These are phyloP conservation scores for Thalassaphorura encarpata DNA, from an alignment of 1,140 invertebrate species.

Conservation along the genomic window DNA sequence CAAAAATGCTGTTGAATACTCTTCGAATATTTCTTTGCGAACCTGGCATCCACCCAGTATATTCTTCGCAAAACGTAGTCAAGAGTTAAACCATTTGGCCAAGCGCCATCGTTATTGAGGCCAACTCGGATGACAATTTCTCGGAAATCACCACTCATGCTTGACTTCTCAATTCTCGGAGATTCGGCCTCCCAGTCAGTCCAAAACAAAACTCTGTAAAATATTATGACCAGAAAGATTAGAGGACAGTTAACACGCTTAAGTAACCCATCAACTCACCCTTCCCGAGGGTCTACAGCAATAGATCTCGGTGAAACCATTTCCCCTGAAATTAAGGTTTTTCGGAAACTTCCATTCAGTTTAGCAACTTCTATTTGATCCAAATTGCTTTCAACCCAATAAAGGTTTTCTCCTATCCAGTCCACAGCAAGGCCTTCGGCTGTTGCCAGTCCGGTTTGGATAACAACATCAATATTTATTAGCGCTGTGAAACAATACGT, in stretches of 20 bases:
- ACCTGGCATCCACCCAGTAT: constrained; percentile 61
- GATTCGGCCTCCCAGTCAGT: constrained; percentile 44
- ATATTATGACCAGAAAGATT: no score
- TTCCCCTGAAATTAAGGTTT: constrained; percentile 68
- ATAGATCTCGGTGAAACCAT: constrained; percentile 80
- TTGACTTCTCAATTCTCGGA: constrained; percentile 50
- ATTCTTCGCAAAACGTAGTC: constrained; percentile 49
- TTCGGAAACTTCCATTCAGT: constrained; percentile 63
- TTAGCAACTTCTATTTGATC: constrained; percentile 84
- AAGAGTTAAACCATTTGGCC: constrained; percentile 58
- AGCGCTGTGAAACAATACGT: constrained; percentile 45
- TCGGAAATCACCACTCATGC: constrained; percentile 49
- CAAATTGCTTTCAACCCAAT: constrained; percentile 72
- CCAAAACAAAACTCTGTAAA: constrained; percentile 50
- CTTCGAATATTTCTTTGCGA: constrained; percentile 2
- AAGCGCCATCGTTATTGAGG: constrained; percentile 48
- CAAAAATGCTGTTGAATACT: background rate
- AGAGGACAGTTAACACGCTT: no score
- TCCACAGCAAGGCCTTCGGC: constrained; percentile 77
- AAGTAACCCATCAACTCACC: no score
- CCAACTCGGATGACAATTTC: constrained; percentile 43
- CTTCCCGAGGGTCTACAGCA: constrained; percentile 67
- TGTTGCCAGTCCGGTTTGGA: constrained; percentile 69
- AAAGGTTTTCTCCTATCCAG: constrained; percentile 72
- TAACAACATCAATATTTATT: constrained; percentile 67